A percentile compares a stretch with the other conserved stretches of the same genome.
phyloP scores from a whole-genome alignment of 2,797 vertebrate genomes.

The Microctenopoma steveboyesi region DNA sequence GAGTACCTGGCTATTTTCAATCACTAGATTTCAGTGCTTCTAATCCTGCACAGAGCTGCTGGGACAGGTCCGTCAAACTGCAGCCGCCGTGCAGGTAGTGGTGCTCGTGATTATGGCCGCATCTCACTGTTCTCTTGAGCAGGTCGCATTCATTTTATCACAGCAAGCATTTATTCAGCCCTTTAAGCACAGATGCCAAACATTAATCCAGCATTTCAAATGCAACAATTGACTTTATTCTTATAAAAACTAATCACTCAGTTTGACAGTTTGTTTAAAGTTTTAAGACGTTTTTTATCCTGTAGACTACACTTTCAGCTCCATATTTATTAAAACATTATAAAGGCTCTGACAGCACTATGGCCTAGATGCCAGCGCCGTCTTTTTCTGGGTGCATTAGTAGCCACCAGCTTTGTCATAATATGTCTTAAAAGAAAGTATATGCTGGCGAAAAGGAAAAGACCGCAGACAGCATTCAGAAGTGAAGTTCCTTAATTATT shows the following conservation, averaged over 20 bases:
- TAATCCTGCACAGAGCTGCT: conserved; percentile 41
- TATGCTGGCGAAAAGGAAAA: not conserved
- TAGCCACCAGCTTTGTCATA: conserved; percentile 7
- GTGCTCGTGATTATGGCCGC: conserved; percentile 31
- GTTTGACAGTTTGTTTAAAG: too few relatives aligned
- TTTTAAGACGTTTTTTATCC: not conserved
- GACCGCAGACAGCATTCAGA: not conserved
- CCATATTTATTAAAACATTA: not conserved
- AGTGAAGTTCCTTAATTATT: conserved; percentile 16
- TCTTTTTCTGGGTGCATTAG: not conserved
- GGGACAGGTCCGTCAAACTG: conserved; percentile 4
- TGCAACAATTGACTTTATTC: not conserved
- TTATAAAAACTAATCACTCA: too few relatives aligned
- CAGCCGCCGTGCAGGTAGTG: conserved; percentile 26
- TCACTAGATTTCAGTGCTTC: conserved; percentile 43
- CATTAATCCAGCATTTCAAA: not conserved
- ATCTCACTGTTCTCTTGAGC: conserved; percentile 26
- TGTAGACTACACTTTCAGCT: not conserved
- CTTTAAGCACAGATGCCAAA: too few relatives aligned
- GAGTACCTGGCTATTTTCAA: conserved; percentile 36
- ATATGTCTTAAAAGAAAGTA: not conserved
- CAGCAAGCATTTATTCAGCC: too few relatives aligned
- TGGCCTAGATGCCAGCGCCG: not conserved
- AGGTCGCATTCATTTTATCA: too few relatives aligned
- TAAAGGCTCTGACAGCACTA: not conserved